Base-by-base conservation (phyloP, 2,113 vertebrate genomes). In the Microtus montanus region DNA sequence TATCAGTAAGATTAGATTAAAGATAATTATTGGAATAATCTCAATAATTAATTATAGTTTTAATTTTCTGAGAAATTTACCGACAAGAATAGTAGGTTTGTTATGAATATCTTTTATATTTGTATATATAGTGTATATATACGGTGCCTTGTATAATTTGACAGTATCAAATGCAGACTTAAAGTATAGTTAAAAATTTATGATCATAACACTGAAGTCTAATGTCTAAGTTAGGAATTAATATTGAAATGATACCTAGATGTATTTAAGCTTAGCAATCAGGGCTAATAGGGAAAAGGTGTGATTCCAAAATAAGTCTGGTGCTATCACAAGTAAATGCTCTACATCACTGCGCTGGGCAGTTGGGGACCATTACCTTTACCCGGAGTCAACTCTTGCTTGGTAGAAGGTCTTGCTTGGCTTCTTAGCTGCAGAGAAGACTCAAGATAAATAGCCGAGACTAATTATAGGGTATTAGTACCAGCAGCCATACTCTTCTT, bases 301-400 rank as follows among this genome's bases (percentile, higher is more conserved):
- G 4, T 82, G 33, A 77, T 91, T 96, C 17, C 75, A 90, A 66
- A 83, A 61, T 90, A 92, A n/a, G 85, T 6, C 33, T 83, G 73
- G 17, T n/a, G n/a, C 7, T 38, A 73, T 22, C 35, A 17, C 70
- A 44, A 75, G 0, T n/a, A 10, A 35, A 33, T 47, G 14, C 17
- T 22, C 0, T 91, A 64, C 54, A 13, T 11, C 78, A n/a, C 66
- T 5, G 33, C 78, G 84, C 20, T 52, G 61, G 41, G 33, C 15
- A 6, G 49, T 74, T 90, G 30, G 89, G 6, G 44, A 70, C 20
- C 35, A n/a, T 96, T 97, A 96, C 96, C 97, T 96, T 95, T 63
- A 54, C 88, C 88, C 14, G 52, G 77, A 33, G 49, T 79, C 71
- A 85, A 30, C 28, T 94, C 61, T 94, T 91, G 80, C 71, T 90